phyloP scores from a whole-genome alignment of 1,140 invertebrate genomes.

The Gonioctena quinquepunctata region DNA sequence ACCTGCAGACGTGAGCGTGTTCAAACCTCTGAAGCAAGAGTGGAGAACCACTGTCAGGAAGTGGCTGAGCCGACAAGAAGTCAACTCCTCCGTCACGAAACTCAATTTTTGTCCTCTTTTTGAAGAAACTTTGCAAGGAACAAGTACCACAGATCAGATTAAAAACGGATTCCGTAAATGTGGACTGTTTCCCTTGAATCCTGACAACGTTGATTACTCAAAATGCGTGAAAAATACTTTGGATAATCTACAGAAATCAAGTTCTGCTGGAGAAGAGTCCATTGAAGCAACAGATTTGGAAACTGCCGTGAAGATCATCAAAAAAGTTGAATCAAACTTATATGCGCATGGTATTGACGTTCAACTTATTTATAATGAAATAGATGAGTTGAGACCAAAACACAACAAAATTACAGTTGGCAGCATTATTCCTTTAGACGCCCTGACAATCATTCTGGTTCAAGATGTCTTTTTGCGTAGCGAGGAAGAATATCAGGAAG shows the following conservation, averaged over 20 bases:
- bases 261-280: not conserved
- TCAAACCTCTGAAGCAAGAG: not conserved
- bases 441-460: too few relatives aligned
- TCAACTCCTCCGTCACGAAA: not conserved
- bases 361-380: not conserved
- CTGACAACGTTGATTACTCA: not conserved
- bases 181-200: not conserved
- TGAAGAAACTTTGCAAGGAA: not conserved
- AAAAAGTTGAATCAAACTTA: not conserved
- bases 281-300: not conserved
- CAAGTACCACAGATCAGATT: not conserved
- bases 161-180: not conserved
- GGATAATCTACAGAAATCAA: not conserved
- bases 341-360: not conserved
- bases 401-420: too few relatives aligned
- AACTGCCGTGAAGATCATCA: not conserved
- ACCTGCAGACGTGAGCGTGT: not conserved
- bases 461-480: too few relatives aligned
- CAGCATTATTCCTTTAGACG: too few relatives aligned
- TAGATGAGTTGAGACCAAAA: too few relatives aligned
- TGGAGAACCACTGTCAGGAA: not conserved
- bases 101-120: not conserved
- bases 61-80: not conserved
- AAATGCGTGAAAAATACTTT: not conserved
- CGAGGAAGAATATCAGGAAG: too few relatives aligned